Evolutionary conservation across 37 sponge, comb jelly and placozoan genomes (phyloP).

Genomic region (Aplysina aerophoba): DNA sequence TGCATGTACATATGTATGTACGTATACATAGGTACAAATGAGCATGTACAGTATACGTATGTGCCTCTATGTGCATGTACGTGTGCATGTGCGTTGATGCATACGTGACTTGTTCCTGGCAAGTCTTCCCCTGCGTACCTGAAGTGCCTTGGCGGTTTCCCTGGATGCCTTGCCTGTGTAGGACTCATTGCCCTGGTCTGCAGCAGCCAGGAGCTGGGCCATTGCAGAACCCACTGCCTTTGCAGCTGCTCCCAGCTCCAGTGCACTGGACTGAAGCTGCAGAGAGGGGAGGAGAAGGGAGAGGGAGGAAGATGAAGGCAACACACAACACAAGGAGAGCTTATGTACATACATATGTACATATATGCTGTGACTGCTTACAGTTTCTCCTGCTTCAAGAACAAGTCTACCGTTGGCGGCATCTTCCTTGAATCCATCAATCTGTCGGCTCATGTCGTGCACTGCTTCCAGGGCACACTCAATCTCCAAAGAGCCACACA

Average conservation of each 20-base stretch:
- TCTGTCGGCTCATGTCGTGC: conserved; percentile 52
- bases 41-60: too few species aligned
- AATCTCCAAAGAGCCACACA: conserved; percentile 91
- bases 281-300: background rate
- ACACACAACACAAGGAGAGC: too few species aligned
- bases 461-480: conserved; percentile 86
- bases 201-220: conserved; percentile 98
- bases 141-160: conserved; percentile 91
- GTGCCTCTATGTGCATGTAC: too few species aligned
- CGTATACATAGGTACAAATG: too few species aligned
- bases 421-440: conserved; percentile 62
- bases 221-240: conserved; percentile 96
- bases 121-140: too few species aligned
- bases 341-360: background rate
- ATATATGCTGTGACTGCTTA: conserved; percentile 15
- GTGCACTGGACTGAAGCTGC: conserved; percentile 63
- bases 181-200: conserved; percentile 97
- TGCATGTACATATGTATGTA: too few species aligned
- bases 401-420: conserved; percentile 55
- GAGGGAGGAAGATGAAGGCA: too few species aligned
- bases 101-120: too few species aligned
- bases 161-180: conserved; percentile 98
- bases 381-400: conserved; percentile 71
- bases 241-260: conserved; percentile 90
- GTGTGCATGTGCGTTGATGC: too few species aligned